A percentile compares a stretch with the other conserved stretches of the same genome.
Conservation (phyloP, 2,888 invertebrate species). For the Erynnis tages region DNA sequence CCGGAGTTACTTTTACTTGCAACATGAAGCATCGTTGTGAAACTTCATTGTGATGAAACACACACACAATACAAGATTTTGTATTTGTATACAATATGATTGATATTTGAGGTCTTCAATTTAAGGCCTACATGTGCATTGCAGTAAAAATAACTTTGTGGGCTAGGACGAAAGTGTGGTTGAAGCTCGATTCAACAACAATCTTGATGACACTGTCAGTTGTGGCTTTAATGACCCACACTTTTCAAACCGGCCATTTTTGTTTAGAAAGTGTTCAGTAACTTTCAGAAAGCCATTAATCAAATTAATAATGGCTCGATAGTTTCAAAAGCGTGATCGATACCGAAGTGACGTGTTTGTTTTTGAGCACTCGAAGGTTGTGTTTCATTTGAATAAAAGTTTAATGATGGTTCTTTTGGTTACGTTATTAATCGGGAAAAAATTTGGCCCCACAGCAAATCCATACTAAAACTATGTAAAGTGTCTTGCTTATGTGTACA, state of each 20-base stretch:
- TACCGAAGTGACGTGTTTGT: conserved; percentile 11
- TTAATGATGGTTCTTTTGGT: not conserved
- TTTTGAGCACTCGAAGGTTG: conserved; percentile 5
- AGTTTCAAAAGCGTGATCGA: conserved; percentile 24
- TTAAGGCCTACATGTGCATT: not conserved
- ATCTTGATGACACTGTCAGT: conserved; percentile 15
- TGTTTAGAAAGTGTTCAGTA: conserved; percentile 25
- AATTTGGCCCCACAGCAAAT: no score
- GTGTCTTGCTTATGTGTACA: no score
- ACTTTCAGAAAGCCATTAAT: conserved; percentile 25
- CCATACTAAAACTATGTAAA: no score
- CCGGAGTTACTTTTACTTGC: no score
- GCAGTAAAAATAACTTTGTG: conserved; percentile 1
- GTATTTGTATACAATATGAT: no score
- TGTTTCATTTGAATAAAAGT: not conserved
- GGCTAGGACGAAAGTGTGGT: conserved; percentile 18
- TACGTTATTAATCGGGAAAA: no score
- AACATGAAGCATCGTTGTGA: no score
- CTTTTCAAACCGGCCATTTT: conserved; percentile 19
- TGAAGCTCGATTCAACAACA: conserved; percentile 11
- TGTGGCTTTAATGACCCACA: conserved; percentile 7
- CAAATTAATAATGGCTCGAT: conserved; percentile 25
- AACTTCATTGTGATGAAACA: no score
- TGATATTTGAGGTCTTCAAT: no score
- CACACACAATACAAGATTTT: no score